These are phyloP conservation scores for Apodemus speciosus DNA, from an alignment of 2,113 vertebrate species.

Conservation along the genomic window DNA sequence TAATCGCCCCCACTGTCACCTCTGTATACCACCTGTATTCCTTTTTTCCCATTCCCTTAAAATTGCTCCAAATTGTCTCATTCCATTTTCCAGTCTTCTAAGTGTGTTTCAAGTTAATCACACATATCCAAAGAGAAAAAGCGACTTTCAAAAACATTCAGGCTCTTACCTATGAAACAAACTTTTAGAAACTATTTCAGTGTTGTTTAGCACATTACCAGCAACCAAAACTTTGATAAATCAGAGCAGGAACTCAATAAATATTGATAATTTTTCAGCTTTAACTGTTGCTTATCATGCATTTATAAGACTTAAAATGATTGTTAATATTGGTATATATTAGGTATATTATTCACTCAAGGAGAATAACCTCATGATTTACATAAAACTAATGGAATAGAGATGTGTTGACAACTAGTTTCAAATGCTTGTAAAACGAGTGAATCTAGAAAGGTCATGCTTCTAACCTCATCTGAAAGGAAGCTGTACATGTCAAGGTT, in stretches of 20 bases:
- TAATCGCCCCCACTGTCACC: too few species aligned
- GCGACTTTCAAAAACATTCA: not conserved
- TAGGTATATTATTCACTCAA: not conserved
- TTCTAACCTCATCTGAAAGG: not conserved
- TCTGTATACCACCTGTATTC: too few species aligned
- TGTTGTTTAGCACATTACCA: not conserved
- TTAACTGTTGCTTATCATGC: not conserved
- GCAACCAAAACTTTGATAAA: not conserved
- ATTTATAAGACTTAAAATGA: slow-evolving; percentile 23
- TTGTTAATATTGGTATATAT: slow-evolving; percentile 17
- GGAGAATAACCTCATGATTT: slow-evolving; percentile 35
- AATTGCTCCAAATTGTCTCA: not conserved
- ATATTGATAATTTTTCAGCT: slow-evolving; percentile 5
- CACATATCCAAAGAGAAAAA: not conserved
- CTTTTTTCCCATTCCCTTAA: not conserved
- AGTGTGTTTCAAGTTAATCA: not conserved
- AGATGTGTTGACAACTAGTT: not conserved
- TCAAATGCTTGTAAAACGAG: not conserved
- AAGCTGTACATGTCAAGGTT: not conserved
- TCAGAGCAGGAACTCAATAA: not conserved
- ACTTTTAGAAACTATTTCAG: not conserved
- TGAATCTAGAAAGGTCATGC: not conserved
- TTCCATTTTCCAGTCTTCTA: not conserved
- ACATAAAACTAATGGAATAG: not conserved
- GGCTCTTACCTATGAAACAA: not conserved